Conservation (phyloP, 2,113 vertebrate species). For the Boulengeromyrus knoepffleri region DNA sequence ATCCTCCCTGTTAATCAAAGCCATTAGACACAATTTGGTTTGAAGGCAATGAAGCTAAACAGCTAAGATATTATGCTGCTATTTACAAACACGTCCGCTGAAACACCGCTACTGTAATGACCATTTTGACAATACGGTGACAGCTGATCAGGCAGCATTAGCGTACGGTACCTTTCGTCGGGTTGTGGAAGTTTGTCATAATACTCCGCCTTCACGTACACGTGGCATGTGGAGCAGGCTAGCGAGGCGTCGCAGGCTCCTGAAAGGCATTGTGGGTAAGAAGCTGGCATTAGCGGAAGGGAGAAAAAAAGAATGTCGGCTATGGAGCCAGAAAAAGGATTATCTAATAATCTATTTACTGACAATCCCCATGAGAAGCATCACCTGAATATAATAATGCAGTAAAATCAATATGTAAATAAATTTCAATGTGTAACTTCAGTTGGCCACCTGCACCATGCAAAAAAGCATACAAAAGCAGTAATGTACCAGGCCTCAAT, state of each 20-base stretch:
- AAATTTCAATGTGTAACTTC: neutral
- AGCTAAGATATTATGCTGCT: neutral
- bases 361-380: neutral
- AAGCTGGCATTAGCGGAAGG: neutral
- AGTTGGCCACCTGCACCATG: neutral
- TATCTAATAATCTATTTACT: neutral
- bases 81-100: neutral
- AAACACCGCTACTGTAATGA: neutral
- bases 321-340: neutral
- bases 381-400: neutral
- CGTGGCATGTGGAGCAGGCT: constrained; percentile 85
- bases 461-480: neutral
- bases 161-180: constrained; percentile 63
- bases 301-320: neutral
- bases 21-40: neutral
- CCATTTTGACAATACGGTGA: neutral
- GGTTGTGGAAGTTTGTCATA: constrained; percentile 69
- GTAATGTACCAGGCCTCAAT: neutral
- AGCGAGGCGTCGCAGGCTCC: constrained; percentile 86
- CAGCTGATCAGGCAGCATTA: neutral
- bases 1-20: constrained; percentile 66
- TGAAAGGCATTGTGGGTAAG: constrained; percentile 30
- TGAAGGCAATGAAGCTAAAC: neutral
- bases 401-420: neutral
- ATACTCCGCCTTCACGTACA: constrained; percentile 67